Evolutionary conservation across 2,113 vertebrate species (phyloP), one percentile per base, ranked within the genome.

Genomic region (Saguinus imperator): DNA sequence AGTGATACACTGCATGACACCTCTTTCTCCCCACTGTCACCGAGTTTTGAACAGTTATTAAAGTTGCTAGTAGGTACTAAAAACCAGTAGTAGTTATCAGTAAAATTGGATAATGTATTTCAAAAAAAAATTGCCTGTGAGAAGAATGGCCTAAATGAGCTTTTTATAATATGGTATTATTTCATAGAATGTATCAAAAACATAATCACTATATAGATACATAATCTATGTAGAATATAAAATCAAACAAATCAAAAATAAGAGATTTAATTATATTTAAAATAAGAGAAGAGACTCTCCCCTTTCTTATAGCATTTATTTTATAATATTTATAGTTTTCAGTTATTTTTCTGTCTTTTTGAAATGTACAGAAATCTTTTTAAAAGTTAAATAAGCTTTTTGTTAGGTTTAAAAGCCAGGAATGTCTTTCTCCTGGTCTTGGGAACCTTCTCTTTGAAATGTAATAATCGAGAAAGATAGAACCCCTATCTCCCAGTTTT

Each of bases 11-110:
- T 57, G 4, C 23, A 66, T 57, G 16, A 10, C 2, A 4, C 1
- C 27, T 40, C 0, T 14, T 80, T 45, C 3, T 52, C 13, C 8
- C 29, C 52, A 43, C 1, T 1, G 3, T 13, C 13, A 66, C 3
- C 23, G 40, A n/a, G 18, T 37, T 82, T 64, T 40, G 14, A 66
- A 68, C 43, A 27, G 7, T 37, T 81, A 25, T 12, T 87, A 27
- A 23, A 40, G 20, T 70, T 87, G 35, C 8, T 45, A 52, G 3
- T 23, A 14, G 35, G 55, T 70, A n/a, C 40, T 43, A 64, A 52
- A 48, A 76, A 64, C 45, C 52, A 76, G 82, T 20, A 83, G 8
- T 35, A 84, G 5, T 73, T n/a, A 57, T 45, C 50, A n/a, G n/a
- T 50, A 58, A 61, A 58, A 29, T 29, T 89, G 80, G 52, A 40